Evolutionary conservation across 2,888 invertebrate genomes (phyloP).

Genomic region (Kuschelorhynchus macadamiae): DNA sequence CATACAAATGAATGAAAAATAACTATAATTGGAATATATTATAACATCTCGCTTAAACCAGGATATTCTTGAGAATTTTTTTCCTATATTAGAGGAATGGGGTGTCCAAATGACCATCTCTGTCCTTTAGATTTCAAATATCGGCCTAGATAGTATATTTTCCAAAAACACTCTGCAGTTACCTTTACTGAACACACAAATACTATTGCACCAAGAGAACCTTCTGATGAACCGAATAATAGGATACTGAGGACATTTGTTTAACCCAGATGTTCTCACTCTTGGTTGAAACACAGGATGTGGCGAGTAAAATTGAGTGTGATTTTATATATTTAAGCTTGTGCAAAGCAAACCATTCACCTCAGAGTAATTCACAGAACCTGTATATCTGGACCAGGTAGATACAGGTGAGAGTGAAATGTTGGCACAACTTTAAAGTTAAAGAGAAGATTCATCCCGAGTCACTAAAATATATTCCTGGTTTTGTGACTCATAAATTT

Average conservation of each 20-base stretch:
- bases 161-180: slow-evolving; percentile 53
- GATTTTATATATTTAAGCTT: no score
- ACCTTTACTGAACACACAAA: slow-evolving; percentile 41
- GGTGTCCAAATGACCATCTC: slow-evolving; percentile 54
- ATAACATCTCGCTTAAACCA: slow-evolving; percentile 2
- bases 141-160: slow-evolving; percentile 53
- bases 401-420: slow-evolving; percentile 8
- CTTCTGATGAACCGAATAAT: background rate
- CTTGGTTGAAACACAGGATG: background rate
- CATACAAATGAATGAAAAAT: background rate
- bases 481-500: slow-evolving; percentile 39
- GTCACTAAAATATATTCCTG: slow-evolving; percentile 32
- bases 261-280: slow-evolving; percentile 1
- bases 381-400: background rate
- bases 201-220: background rate
- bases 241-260: background rate
- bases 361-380: slow-evolving; percentile 2
- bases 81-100: slow-evolving; percentile 47
- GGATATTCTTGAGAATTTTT: slow-evolving; percentile 11
- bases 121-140: slow-evolving; percentile 50
- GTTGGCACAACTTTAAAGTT: slow-evolving; percentile 27
- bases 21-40: slow-evolving; percentile 17
- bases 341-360: background rate
- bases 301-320: background rate
- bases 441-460: slow-evolving; percentile 26